Conservation (phyloP, 1,140 invertebrate genomes). For the Armadillidium nasatum region DNA sequence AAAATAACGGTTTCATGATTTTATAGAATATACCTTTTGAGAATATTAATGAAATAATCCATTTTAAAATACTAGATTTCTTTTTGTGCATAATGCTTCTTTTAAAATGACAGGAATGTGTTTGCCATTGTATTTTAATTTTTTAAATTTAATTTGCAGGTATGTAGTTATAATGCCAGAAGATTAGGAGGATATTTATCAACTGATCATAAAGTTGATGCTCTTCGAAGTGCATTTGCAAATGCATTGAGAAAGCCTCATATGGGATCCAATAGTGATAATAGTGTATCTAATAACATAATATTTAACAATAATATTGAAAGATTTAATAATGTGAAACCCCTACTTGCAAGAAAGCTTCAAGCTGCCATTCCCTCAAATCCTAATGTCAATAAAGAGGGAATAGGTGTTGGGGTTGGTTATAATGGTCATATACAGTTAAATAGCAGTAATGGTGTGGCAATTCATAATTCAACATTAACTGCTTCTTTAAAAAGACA, state of each 20-base stretch:
- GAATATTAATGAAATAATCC: too few species aligned
- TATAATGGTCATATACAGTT: constrained; percentile 44
- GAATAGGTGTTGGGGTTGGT: constrained; percentile 40
- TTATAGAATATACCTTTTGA: too few species aligned
- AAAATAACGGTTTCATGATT: too few species aligned
- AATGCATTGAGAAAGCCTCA: constrained; percentile 43
- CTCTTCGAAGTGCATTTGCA: constrained; percentile 38
- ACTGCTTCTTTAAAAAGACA: constrained; percentile 33
- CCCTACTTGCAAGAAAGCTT: constrained; percentile 40
- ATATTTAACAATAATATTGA: constrained; percentile 32
- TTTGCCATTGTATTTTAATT: too few species aligned
- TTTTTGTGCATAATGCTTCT: too few species aligned
- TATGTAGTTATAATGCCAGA: constrained; percentile 42
- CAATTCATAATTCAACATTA: constrained; percentile 31
- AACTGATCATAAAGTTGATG: constrained; percentile 37
- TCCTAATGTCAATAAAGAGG: constrained; percentile 37
- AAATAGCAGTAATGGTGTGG: constrained; percentile 35
- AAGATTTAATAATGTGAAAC: constrained; percentile 42
- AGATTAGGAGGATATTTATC: constrained; percentile 40
- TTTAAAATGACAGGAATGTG: too few species aligned
- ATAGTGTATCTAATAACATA: too few species aligned
- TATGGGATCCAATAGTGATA: constrained; percentile 31
- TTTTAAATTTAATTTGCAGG: constrained; percentile 33
- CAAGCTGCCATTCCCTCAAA: constrained; percentile 38
- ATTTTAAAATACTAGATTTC: too few species aligned